A percentile compares a stretch with the other conserved stretches of the same genome.
phyloP scores from a whole-genome alignment of 2,797 vertebrate species.

The Novumbra hubbsi region DNA sequence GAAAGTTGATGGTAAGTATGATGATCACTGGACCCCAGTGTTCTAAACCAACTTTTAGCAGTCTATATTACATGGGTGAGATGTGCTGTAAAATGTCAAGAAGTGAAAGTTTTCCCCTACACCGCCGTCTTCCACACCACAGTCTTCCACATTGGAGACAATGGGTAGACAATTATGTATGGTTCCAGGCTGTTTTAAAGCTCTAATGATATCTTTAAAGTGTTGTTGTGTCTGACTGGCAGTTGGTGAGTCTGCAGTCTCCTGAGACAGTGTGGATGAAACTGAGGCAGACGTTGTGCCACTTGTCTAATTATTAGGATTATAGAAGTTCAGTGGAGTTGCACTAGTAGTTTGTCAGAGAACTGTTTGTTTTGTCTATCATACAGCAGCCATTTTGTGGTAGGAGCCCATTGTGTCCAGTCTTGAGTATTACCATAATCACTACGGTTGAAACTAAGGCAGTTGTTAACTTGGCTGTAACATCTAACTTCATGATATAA shows the following conservation, averaged over 20 bases:
- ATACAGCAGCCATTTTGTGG: neutral
- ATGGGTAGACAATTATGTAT: neutral
- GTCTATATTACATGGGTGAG: neutral
- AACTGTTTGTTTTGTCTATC: neutral
- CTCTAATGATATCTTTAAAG: conserved; percentile 8
- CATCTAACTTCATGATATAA: neutral
- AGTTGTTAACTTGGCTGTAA: conserved; percentile 1
- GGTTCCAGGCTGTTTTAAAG: neutral
- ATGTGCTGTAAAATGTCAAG: neutral
- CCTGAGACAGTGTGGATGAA: neutral
- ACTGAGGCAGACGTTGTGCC: neutral
- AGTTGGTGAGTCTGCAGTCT: neutral
- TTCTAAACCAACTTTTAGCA: neutral
- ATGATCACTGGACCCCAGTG: neutral
- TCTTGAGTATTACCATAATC: neutral
- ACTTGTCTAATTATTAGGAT: conserved; percentile 1
- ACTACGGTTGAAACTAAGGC: neutral
- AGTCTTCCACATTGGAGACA: neutral
- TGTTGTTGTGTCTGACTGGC: conserved; percentile 1
- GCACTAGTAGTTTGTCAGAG: conserved; percentile 1
- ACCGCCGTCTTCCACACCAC: neutral
- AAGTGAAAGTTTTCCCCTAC: neutral
- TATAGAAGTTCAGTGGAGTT: neutral
- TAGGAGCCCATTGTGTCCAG: neutral
- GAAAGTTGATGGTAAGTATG: neutral